A percentile compares a stretch with the other conserved stretches of the same genome.
phyloP scores from a whole-genome alignment of 2,113 vertebrate genomes.

The Leptocoma aspasia region DNA sequence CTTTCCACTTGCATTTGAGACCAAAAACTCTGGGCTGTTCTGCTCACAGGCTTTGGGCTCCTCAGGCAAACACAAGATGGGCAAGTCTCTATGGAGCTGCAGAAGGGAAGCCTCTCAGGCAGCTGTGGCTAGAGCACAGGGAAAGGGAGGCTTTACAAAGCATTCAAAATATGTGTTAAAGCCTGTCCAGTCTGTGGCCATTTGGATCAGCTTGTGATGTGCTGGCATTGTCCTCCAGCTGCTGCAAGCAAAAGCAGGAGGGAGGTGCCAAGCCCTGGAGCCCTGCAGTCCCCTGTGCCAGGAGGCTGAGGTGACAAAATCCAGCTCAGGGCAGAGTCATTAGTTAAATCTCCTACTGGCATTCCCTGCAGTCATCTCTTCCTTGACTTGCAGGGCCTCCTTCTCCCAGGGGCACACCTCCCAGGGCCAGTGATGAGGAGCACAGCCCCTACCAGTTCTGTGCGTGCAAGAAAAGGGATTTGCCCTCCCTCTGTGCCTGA shows the following conservation, averaged over 20 bases:
- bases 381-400: background rate
- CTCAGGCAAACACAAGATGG: accelerated
- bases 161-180: background rate
- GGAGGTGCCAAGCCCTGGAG: background rate
- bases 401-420: background rate
- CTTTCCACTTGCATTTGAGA: background rate
- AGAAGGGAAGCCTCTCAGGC: background rate
- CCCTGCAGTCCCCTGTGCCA: background rate
- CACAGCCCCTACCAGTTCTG: accelerated
- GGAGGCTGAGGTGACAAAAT: background rate
- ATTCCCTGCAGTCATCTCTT: background rate
- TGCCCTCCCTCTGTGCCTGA: background rate
- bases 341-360: background rate
- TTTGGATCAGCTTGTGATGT: background rate
- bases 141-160: background rate
- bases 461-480: accelerated
- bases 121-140: accelerated
- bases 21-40: background rate
- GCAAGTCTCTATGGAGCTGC: background rate
- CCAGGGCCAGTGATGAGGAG: background rate
- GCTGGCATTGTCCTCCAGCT: background rate
- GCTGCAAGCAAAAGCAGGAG: background rate
- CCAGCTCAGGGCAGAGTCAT: background rate
- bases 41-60: background rate
- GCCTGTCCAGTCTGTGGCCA: background rate